These are phyloP conservation scores for Trachythela sp. DNA, from an alignment of 64 coral and sea anemone species.

Conservation along the genomic window DNA sequence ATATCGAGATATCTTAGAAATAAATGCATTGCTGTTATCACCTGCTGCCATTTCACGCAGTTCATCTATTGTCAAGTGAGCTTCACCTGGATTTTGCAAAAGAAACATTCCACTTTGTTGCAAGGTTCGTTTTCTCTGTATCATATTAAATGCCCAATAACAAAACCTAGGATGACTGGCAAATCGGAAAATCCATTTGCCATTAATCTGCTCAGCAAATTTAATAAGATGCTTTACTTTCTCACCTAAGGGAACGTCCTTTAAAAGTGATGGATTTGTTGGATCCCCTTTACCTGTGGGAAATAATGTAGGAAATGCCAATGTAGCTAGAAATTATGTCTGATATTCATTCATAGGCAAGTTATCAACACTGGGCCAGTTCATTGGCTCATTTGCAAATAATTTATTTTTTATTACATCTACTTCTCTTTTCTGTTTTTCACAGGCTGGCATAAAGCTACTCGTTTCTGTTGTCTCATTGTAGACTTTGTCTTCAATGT, in stretches of 20 bases:
- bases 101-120: constrained; percentile 46
- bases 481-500: constrained; percentile 45
- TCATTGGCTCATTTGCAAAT: constrained; percentile 18
- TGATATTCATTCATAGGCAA: constrained; percentile 35
- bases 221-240: constrained; percentile 40
- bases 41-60: constrained; percentile 41
- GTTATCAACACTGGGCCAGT: constrained; percentile 19
- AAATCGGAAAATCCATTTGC: constrained; percentile 41
- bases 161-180: constrained; percentile 36
- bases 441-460: constrained; percentile 35
- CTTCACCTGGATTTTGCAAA: constrained; percentile 30
- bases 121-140: constrained; percentile 31
- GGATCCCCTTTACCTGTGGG: constrained; percentile 46
- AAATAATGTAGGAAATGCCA: constrained; percentile 48
- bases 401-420: constrained; percentile 42
- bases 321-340: constrained; percentile 39
- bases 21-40: constrained; percentile 29
- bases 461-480: constrained; percentile 32
- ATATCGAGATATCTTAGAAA: constrained; percentile 43
- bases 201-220: constrained; percentile 40
- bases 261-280: constrained; percentile 37
- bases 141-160: constrained; percentile 46
- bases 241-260: constrained; percentile 27
- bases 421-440: constrained; percentile 45
- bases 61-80: constrained; percentile 46